Evolutionary conservation across 2,888 invertebrate genomes (phyloP), one percentile per base, ranked within the genome.

Genomic region (Caenorhabditis sp.): DNA sequence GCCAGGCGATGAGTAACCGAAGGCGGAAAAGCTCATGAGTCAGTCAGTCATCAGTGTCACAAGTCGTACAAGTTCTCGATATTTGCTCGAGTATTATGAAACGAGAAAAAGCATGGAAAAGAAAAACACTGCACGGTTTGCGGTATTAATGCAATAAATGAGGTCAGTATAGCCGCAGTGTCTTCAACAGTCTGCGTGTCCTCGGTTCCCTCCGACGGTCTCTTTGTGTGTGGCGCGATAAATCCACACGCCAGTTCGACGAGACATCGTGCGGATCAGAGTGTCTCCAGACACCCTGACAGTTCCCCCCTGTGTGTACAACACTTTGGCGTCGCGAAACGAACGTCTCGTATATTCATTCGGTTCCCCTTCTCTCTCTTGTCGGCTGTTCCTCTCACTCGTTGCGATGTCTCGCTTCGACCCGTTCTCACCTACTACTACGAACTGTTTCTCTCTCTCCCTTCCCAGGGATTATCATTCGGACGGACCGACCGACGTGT

Each of bases 71-170:
- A 22, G 6, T n/a, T n/a, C n/a, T n/a, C n/a, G n/a, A n/a, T n/a
- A 35, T 37, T 20, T 15, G 24, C n/a, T 28, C 50, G 18, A 55
- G n/a, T 60, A 53, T 65, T 40, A 53, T 58, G 40, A 67, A 60
- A 71, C 35, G 24, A 65, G 53, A 35, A 60, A 40, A 60, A 67
- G 22, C 22, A 44, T 47, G 20, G 0, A 50, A 28, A 32, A n/a
- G 26, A 62, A 62, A 71, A 60, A 51, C 44, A 74, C 61, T 67
- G 76, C 67, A 67, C 67, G 76, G 67, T 76, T 76, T 76, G 76
- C 67, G 76, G 76, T 76, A 61, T 55, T 51, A 60, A 74, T 65
- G 65, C 64, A 67, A 60, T 76, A 28, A 76, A 76, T 76, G 76
- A 76, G 76, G 76, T 76, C 76, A 76, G 76, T 53, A 67, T 72